Conservation (phyloP, 2,797 vertebrate genomes). For the Crenichthys baileyi region DNA sequence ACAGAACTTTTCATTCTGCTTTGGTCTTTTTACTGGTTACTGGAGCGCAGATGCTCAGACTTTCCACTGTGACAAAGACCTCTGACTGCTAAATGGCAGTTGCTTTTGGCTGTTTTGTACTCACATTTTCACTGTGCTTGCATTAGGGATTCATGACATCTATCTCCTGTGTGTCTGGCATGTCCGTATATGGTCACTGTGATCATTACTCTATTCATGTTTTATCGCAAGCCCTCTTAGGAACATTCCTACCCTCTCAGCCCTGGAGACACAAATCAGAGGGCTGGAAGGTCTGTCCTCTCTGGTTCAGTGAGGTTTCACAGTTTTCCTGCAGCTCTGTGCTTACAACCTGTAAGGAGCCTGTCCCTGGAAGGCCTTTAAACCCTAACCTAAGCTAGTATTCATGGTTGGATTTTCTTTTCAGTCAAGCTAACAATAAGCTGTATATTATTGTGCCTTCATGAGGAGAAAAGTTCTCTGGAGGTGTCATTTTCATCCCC, state of each 20-base stretch:
- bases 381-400: slow-evolving; percentile 56
- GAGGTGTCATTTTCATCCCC: slow-evolving; percentile 65
- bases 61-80: slow-evolving; percentile 16
- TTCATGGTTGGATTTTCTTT: slow-evolving; percentile 68
- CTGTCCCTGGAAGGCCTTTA: slow-evolving; percentile 56
- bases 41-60: slow-evolving; percentile 36
- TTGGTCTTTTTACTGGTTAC: slow-evolving; percentile 50
- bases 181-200: slow-evolving; percentile 79
- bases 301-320: slow-evolving; percentile 32
- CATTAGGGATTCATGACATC: slow-evolving; percentile 60
- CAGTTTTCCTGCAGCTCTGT: slow-evolving; percentile 37
- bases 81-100: slow-evolving; percentile 4
- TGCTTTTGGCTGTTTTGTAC: slow-evolving; percentile 10
- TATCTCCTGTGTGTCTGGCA: slow-evolving; percentile 49
- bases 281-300: slow-evolving; percentile 26
- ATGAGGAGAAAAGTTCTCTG: slow-evolving; percentile 46
- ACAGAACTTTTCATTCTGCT: slow-evolving; percentile 32
- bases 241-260: slow-evolving; percentile 67
- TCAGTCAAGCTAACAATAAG: slow-evolving; percentile 65
- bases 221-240: slow-evolving; percentile 64
- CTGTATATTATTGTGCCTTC: slow-evolving; percentile 35
- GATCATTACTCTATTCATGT: slow-evolving; percentile 71
- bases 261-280: slow-evolving; percentile 69
- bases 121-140: slow-evolving; percentile 7
- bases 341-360: slow-evolving; percentile 54